Base-by-base conservation (phyloP, 2,888 invertebrate genomes). In the Ophraella communa region DNA sequence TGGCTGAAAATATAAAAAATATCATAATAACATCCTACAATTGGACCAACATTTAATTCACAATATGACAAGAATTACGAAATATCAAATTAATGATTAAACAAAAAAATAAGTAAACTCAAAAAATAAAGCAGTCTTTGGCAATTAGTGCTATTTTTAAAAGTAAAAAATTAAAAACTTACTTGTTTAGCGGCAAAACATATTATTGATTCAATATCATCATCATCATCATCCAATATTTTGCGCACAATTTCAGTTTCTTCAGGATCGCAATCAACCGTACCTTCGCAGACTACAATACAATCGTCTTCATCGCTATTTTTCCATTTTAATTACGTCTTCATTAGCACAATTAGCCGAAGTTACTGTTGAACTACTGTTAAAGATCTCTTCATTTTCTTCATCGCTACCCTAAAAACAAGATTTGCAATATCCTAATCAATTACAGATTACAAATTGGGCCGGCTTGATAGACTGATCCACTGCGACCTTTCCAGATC, bases 171-270 rank as follows among this genome's bases (percentile, higher is more conserved):
- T 47, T 52, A 33, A 39, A 21, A 49, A 45, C 42, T 30, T 52
- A 66, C 66, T 54, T 58, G 30, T 54, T 60, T 63, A 18, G n/a
- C 10, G 20, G 42, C 21, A 5, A 59, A 62, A 45, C 59, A 59
- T 39, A 62, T 53, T 23, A 59, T 63, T n/a, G 55, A 47, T 52
- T 35, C 49, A 18, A 71, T 69, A 33, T 66, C 69, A 44, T 71
- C 70, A 33, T n/a, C n/a, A n/a, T 71, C 70, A 3, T 71, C 71
- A 23, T 72, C 70, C 4, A 60, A 58, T 57, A 68, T 64, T 64
- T 73, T 71, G 27, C 67, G 59, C 23, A 68, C 57, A 14, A 70
- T 52, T 51, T 68, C 66, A 8, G 61, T 20, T 18, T 42, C 56
- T 2, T 62, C 20, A 0, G 61, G 49, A 35, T 57, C 23, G 24